Evolutionary conservation across 2,888 invertebrate genomes (phyloP), one percentile per base, ranked within the genome.

Genomic region (Metacarcinus magister): DNA sequence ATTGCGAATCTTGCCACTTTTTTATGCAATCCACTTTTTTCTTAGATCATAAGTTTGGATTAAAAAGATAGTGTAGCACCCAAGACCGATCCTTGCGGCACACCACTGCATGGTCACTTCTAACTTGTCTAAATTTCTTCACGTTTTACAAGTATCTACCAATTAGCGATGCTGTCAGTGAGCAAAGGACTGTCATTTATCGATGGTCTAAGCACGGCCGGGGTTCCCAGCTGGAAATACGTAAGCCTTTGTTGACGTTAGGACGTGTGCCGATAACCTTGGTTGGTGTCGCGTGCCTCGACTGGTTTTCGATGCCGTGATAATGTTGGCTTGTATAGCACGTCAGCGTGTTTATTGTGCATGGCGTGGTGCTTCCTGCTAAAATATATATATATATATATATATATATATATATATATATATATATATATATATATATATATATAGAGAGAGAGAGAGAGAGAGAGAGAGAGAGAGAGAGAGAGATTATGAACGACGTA

Each of bases 361-460:
- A 5, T 67, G 67, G 67, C 19, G 67, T 54, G 54, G 54, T 54
- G 54, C 54, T 54, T 54, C 54, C 54, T 54, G 54, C 54, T 23
- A 5, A 67, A 23, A 67, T 19, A 67, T 19, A 67, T 19, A 67
- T 19, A 67, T 19, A 67, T 19, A 67, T 19, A 67, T 19, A 67
- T 19, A 67, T 19, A 67, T 19, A 67, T 19, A 67, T 19, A 67
- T 19, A 67, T 19, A 67, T 19, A 67, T 19, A 67, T 19, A 67
- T 19, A 67, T 19, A 67, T 19, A 67, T n/a, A n/a, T n/a, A n/a
- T n/a, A n/a, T n/a, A n/a, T n/a, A n/a, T n/a, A n/a, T n/a, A n/a
- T n/a, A n/a, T n/a, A n/a, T n/a, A n/a, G 67, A 67, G 67, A 67
- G 67, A 67, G 67, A 67, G 67, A 67, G 67, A 67, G 67, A 67